Conservation (phyloP, 1,140 invertebrate genomes). For the Harpegnathos saltator region DNA sequence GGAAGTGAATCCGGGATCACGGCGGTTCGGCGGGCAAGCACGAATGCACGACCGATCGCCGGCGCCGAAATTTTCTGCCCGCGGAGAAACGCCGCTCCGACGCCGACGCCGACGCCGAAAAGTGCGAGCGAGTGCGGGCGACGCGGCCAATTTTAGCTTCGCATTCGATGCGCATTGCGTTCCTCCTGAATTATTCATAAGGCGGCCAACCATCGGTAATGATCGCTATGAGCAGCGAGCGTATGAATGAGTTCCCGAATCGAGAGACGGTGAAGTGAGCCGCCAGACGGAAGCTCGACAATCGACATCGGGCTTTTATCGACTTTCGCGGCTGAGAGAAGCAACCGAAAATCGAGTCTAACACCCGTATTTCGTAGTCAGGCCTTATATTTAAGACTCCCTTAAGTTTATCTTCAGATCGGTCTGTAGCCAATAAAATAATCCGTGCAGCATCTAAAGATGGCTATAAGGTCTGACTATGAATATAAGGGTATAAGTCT, state of each 20-base stretch:
- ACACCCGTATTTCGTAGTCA: too few species aligned
- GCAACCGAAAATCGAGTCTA: not conserved
- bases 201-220: slow-evolving; percentile 6
- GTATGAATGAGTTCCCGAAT: not conserved
- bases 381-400: too few species aligned
- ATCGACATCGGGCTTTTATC: too few species aligned
- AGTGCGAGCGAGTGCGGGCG: slow-evolving; percentile 35
- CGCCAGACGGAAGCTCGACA: not conserved
- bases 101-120: slow-evolving; percentile 43
- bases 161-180: slow-evolving; percentile 15
- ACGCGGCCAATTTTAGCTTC: slow-evolving; percentile 43
- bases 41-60: slow-evolving; percentile 35
- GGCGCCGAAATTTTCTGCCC: slow-evolving; percentile 11
- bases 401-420: too few species aligned
- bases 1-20: slow-evolving; percentile 41
- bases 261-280: not conserved
- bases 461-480: too few species aligned
- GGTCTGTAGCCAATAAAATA: too few species aligned
- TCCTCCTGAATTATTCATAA: slow-evolving; percentile 46
- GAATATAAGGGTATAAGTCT: too few species aligned
- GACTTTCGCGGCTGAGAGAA: not conserved
- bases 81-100: slow-evolving; percentile 22
- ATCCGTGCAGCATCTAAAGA: too few species aligned
- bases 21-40: slow-evolving; percentile 44
- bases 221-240: not conserved